A percentile compares a stretch with the other conserved stretches of the same genome.
phyloP scores from a whole-genome alignment of 2,888 invertebrate genomes.

The Mesorhabditis belari region DNA sequence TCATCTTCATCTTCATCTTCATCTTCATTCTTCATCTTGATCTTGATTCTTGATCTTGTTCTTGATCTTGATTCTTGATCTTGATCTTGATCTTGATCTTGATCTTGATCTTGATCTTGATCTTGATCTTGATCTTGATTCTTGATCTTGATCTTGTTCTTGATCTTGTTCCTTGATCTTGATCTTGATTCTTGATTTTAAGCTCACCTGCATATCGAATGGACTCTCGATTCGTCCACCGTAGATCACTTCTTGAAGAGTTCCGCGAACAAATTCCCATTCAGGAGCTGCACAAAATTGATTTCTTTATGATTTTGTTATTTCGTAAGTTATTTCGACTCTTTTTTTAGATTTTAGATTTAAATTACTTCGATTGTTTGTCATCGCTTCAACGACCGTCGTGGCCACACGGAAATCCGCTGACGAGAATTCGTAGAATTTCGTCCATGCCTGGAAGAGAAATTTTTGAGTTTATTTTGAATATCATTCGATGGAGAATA shows the following conservation, averaged over 20 bases:
- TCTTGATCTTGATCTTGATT: too few species aligned
- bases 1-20: too few species aligned
- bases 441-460: constrained; percentile 71
- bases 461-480: too few species aligned
- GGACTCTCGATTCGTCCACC: constrained; percentile 77
- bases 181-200: too few species aligned
- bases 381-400: constrained; percentile 62
- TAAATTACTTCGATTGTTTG: constrained; percentile 42
- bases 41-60: too few species aligned
- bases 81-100: too few species aligned
- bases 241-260: constrained; percentile 74
- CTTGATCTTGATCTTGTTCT: too few species aligned
- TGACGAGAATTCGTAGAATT: constrained; percentile 78
- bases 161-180: too few species aligned
- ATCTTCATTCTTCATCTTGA: too few species aligned
- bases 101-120: too few species aligned
- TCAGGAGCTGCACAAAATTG: constrained; percentile 52
- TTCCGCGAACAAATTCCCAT: constrained; percentile 72
- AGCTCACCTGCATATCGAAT: constrained; percentile 62
- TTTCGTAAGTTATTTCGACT: constrained; percentile 1
- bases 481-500: too few species aligned
- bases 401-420: constrained; percentile 72
- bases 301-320: neutral
- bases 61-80: too few species aligned
- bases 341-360: constrained; percentile 18